Percentiles rank a stretch among this genome's conserved stretches.
Evolutionary conservation across 2,888 invertebrate genomes (phyloP).

Genomic region (Ametastegia equiseti): DNA sequence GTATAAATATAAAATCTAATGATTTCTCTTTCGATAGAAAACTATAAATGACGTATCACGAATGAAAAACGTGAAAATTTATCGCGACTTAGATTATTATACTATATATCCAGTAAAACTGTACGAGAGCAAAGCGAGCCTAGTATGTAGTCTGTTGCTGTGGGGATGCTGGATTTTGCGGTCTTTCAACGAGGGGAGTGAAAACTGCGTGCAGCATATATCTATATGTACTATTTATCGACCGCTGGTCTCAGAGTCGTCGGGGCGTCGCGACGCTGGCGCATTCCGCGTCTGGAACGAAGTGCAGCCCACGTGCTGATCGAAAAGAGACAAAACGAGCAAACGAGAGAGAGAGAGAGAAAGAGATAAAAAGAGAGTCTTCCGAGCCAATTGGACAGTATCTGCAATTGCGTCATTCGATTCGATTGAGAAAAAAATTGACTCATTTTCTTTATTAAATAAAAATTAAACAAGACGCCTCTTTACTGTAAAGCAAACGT

Average conservation of each 20-base stretch:
- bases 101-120: background rate
- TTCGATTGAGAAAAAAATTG: background rate
- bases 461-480: background rate
- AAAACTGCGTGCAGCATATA: conserved; percentile 23
- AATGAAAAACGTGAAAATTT: no score
- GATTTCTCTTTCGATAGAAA: no score
- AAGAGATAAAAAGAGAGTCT: background rate
- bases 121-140: background rate
- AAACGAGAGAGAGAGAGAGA: background rate
- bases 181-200: conserved; percentile 33
- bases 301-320: conserved; percentile 43
- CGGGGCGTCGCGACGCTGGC: conserved; percentile 47
- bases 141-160: background rate
- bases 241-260: conserved; percentile 18
- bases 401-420: background rate
- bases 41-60: no score
- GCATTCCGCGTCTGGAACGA: conserved; percentile 35
- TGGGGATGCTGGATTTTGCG: conserved; percentile 42
- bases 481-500: background rate
- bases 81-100: background rate
- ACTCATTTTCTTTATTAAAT: no score
- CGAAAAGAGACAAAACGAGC: background rate
- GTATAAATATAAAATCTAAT: no score
- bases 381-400: background rate
- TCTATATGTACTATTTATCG: conserved; percentile 38